Evolutionary conservation across 2,888 invertebrate genomes (phyloP), one percentile per base, ranked within the genome.

Genomic region (Chorisops tibialis): DNA sequence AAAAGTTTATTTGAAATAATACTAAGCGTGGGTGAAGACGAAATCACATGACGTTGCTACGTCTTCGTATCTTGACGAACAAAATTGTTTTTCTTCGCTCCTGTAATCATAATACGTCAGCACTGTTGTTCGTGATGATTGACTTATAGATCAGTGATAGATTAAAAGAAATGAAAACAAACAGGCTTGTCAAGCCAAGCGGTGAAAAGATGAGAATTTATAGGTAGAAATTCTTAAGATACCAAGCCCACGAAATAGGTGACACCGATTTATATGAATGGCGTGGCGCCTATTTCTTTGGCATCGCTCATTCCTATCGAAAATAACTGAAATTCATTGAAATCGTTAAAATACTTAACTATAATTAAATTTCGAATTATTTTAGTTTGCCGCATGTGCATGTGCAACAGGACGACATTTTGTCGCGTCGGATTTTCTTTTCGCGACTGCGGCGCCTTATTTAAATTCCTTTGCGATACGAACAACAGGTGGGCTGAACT

Each of bases 201-300:
- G 43, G 30, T 35, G 30, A 5, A 45, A 56, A 56, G 18, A 18
- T 16, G 18, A 14, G 18, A 38, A 56, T 56, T 43, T 56, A 56
- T 56, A 43, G 56, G 18, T 30, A 30, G 24, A 21, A 21, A 56
- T 56, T 56, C 56, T 45, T n/a, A 4, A 21, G 11, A 56, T 56
- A 35, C 56, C 56, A 18, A 56, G 24, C 56, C 56, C 56, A 56
- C 56, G 45, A 56, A 56, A 37, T 56, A 56, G 56, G 56, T 56
- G 56, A 56, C 56, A 56, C 43, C 56, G 43, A 56, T 56, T 45
- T 56, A 30, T 39, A 45, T 56, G 35, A 43, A 45, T 56, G 56
- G 56, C 56, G 56, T 43, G 43, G 43, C 30, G 22, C 12, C 21
- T 30, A 7, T 30, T 30, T 30, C 9, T 35, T 43, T 56, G 56